Base-by-base conservation (phyloP, 2,888 invertebrate species). In the Tetanocera ferruginea region DNA sequence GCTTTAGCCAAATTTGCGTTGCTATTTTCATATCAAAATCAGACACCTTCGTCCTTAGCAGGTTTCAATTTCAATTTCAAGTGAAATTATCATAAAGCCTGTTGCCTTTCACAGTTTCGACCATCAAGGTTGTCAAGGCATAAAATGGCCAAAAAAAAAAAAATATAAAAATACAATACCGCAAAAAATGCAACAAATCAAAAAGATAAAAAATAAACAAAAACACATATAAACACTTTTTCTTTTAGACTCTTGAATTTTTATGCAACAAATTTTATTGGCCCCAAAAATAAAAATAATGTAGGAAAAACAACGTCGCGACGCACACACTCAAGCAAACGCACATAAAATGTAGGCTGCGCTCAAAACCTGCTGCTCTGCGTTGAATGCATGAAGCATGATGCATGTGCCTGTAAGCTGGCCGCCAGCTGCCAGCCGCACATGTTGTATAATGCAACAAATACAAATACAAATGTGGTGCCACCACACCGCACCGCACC, bases 1-100 rank as follows among this genome's bases (percentile, higher is more conserved):
- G 43, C 11, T 43, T 43, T 14, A 43, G 1, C 3, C 4, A 83
- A 83, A 83, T 82, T 82, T 83, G 82, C 82, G 79, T 78, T 70
- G n/a, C 25, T 43, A n/a, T n/a, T 69, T 23, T 23, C 28, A 11
- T 57, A n/a, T 25, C 19, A 51, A 43, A 23, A 14, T 1, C 51
- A 55, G 14, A 11, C 66, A 25, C 28, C 78, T 70, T 62, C 77
- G 28, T 76, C 73, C 76, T 79, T 80, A 78, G 76, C 69, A 37
- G 67, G 75, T 74, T 75, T 74, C 23, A 31, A 37, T 74, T 75
- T 74, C 23, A 31, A 37, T 25, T 51, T 11, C 51, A 51, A 37
- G 17, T 43, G 25, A 55, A 31, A 25, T 55, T 60, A 4, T 28
- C n/a, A 19, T 19, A 4, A 9, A 66, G 31, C 69, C 51, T n/a